Evolutionary conservation across 2,888 invertebrate species (phyloP).

Genomic region (Epinotia nisella): DNA sequence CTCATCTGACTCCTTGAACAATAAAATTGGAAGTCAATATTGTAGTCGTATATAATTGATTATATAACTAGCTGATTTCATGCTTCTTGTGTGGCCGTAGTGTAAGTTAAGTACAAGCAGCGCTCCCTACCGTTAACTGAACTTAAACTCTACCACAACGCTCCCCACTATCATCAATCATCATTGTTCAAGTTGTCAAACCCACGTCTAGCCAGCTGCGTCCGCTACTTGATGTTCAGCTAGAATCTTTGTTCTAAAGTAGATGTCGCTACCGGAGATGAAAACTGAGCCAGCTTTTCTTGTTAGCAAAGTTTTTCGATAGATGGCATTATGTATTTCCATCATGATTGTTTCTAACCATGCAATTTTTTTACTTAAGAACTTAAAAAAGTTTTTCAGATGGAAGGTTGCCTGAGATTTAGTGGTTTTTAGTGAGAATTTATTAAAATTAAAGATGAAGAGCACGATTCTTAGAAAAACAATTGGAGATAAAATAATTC

Average conservation of each 20-base stretch:
- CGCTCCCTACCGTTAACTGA: conserved; percentile 13
- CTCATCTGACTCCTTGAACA: too few relatives aligned
- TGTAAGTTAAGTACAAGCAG: neutral
- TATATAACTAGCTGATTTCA: too few relatives aligned
- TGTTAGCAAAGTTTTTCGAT: neutral
- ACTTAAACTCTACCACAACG: conserved; percentile 2
- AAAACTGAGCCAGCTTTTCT: conserved; percentile 4
- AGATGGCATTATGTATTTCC: conserved; percentile 15
- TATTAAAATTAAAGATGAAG: neutral
- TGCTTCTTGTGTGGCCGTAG: too few relatives aligned
- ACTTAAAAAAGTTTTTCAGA: neutral
- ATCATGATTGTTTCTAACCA: neutral
- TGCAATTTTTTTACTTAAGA: neutral
- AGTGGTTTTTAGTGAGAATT: neutral
- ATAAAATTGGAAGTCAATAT: too few relatives aligned
- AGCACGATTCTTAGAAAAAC: too few relatives aligned
- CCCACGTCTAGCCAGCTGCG: neutral
- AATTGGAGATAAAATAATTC: too few relatives aligned
- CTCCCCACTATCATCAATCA: neutral
- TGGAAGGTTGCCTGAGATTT: neutral
- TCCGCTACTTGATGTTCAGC: neutral
- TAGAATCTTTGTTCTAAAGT: neutral
- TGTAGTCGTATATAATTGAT: too few relatives aligned
- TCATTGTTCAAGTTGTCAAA: neutral
- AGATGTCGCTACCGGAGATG: conserved; percentile 35